phyloP scores from a whole-genome alignment of 2,797 vertebrate genomes.

The Iguana delicatissima region DNA sequence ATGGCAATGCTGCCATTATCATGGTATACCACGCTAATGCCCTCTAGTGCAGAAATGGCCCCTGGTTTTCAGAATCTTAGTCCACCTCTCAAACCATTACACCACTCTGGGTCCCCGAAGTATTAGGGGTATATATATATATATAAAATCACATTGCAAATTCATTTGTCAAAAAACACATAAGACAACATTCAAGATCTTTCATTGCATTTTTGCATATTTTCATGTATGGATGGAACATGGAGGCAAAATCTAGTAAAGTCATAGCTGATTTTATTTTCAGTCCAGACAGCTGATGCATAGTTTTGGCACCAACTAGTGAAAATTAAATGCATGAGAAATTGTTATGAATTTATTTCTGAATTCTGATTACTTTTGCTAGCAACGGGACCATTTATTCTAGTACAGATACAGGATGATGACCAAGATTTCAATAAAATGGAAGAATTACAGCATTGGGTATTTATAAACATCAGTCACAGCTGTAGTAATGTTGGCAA shows the following conservation, averaged over 20 bases:
- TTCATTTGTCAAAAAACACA: background rate
- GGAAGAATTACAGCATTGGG: conserved; percentile 61
- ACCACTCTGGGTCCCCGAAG: too few relatives aligned
- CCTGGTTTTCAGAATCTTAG: too few relatives aligned
- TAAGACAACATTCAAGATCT: too few relatives aligned
- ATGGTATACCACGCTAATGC: too few relatives aligned
- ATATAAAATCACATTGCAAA: too few relatives aligned
- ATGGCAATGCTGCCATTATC: too few relatives aligned
- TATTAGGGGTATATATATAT: background rate
- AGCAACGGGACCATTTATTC: conserved; percentile 29
- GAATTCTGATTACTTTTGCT: conserved; percentile 48
- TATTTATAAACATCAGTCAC: conserved; percentile 71
- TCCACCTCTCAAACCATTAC: too few relatives aligned
- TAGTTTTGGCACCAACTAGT: conserved; percentile 33
- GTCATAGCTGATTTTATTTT: background rate
- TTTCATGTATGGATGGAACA: background rate
- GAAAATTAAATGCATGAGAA: conserved; percentile 51
- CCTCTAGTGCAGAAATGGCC: too few relatives aligned
- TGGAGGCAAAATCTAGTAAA: background rate
- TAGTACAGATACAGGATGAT: conserved; percentile 47
- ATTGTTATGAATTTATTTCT: conserved; percentile 27
- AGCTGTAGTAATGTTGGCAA: conserved; percentile 76
- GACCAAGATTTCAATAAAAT: conserved; percentile 68
- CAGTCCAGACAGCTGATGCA: background rate
- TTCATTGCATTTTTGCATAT: background rate